phyloP scores from a whole-genome alignment of 2,888 invertebrate species.

The Drosophila siamana region DNA sequence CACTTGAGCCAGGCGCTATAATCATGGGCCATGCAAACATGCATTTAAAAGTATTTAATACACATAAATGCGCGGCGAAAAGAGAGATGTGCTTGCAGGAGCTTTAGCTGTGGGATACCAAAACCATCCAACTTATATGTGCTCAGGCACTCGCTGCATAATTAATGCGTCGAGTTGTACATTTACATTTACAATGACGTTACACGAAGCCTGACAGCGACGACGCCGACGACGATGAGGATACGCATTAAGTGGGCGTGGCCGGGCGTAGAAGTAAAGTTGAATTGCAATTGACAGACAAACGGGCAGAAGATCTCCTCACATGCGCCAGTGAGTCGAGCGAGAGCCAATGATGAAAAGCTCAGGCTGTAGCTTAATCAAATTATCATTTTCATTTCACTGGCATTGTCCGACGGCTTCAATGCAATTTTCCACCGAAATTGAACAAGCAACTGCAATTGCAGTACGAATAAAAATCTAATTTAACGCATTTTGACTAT shows the following conservation, averaged over 20 bases:
- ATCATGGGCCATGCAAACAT: constrained; percentile 32
- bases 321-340: constrained; percentile 24
- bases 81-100: constrained; percentile 8
- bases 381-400: constrained; percentile 72
- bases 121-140: constrained; percentile 4
- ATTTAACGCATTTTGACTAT: not conserved
- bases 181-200: constrained; percentile 71
- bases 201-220: constrained; percentile 37
- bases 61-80: constrained; percentile 52
- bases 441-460: constrained; percentile 26
- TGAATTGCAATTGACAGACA: constrained; percentile 33
- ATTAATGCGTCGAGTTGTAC: constrained; percentile 73
- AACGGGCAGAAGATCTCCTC: not conserved
- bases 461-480: not conserved
- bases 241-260: constrained; percentile 63
- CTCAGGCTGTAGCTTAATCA: constrained; percentile 64
- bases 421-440: constrained; percentile 41
- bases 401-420: constrained; percentile 57
- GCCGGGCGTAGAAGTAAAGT: constrained; percentile 34
- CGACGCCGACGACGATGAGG: constrained; percentile 30
- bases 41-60: constrained; percentile 63
- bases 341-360: constrained; percentile 30
- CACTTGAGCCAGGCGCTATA: constrained; percentile 48
- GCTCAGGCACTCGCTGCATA: constrained; percentile 59
- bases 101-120: not conserved